Evolutionary conservation across 2,797 vertebrate species (phyloP).

Genomic region (Acestrorhynchus altus): DNA sequence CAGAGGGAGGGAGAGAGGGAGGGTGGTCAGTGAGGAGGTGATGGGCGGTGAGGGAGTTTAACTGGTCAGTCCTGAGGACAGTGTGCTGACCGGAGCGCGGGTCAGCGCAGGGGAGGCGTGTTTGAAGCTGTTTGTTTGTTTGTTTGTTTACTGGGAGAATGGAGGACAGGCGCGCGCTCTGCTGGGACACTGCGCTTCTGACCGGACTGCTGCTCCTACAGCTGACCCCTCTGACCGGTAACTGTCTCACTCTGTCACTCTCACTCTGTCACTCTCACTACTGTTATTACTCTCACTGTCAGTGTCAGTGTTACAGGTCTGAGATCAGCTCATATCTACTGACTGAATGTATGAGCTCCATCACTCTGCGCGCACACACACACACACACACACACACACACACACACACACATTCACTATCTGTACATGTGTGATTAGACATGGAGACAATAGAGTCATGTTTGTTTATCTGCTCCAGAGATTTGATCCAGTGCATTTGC

Average conservation of each 20-base stretch:
- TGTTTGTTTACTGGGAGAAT: slow-evolving; percentile 10
- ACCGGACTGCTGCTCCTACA: slow-evolving; percentile 49
- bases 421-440: no score
- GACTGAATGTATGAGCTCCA: slow-evolving; percentile 5
- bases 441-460: no score
- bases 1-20: background rate
- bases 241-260: no score
- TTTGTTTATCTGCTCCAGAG: no score
- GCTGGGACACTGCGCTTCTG: slow-evolving; percentile 45
- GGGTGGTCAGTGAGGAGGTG: no score
- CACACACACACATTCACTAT: no score
- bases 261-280: no score
- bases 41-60: no score
- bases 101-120: background rate
- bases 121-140: background rate
- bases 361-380: background rate
- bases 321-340: background rate
- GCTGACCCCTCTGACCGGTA: slow-evolving; percentile 35
- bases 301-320: background rate
- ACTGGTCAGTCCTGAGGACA: no score
- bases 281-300: no score
- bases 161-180: slow-evolving; percentile 16
- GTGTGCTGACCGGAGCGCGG: background rate
- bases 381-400: no score
- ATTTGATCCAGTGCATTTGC: no score